Conservation (phyloP, 2,888 invertebrate species). For the Torymus texanus region DNA sequence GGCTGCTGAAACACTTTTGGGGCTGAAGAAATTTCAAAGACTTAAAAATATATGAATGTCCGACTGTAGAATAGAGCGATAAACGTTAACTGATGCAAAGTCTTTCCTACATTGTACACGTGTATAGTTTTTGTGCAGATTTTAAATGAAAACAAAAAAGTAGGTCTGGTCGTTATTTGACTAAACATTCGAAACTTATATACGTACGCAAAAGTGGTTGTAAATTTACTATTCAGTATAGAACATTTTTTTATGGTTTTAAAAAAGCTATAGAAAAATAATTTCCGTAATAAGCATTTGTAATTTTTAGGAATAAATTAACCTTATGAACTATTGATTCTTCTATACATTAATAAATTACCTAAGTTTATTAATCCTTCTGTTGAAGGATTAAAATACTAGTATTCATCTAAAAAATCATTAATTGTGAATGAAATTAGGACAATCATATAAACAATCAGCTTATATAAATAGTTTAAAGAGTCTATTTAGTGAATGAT, state of each 20-base stretch:
- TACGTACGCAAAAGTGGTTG: background rate
- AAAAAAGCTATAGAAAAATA: background rate
- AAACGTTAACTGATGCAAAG: slow-evolving; percentile 44
- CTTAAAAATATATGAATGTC: slow-evolving; percentile 47
- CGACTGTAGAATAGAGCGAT: slow-evolving; percentile 49
- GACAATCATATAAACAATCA: slow-evolving; percentile 29
- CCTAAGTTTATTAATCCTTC: no score
- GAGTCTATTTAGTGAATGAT: background rate
- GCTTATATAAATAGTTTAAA: background rate
- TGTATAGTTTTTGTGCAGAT: slow-evolving; percentile 44
- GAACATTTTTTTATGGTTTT: no score
- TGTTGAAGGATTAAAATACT: no score
- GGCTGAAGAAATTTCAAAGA: slow-evolving; percentile 46
- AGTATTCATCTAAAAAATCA: background rate
- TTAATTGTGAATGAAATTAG: background rate
- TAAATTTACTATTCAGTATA: background rate
- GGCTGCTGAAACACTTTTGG: slow-evolving; percentile 20
- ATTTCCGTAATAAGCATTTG: background rate
- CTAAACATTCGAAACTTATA: slow-evolving; percentile 16
- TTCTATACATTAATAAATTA: no score
- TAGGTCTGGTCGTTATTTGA: slow-evolving; percentile 55
- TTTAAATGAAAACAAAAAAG: slow-evolving; percentile 24
- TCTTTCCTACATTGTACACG: slow-evolving; percentile 45
- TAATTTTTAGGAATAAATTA: no score
- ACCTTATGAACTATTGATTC: no score